Conservation (phyloP, 2,888 invertebrate species). For the Malthinus flaveolus region DNA sequence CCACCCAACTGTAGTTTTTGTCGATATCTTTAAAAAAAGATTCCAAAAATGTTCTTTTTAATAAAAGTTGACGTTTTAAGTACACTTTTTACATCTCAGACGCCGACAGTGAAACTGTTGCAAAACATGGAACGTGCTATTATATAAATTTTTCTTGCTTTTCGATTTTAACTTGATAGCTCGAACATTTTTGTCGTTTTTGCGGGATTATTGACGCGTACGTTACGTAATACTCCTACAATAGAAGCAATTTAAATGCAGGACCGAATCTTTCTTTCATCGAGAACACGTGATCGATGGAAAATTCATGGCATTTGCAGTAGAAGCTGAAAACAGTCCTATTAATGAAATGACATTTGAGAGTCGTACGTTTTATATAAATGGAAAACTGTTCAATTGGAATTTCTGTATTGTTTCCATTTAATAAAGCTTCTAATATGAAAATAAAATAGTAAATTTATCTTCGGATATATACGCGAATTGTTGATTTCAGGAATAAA, state of each 20-base stretch:
- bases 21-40: too few relatives aligned
- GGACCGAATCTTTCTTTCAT: slow-evolving; percentile 30
- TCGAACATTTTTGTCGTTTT: slow-evolving; percentile 23
- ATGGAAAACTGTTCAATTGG: slow-evolving; percentile 6
- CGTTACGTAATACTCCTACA: slow-evolving; percentile 28
- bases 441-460: too few relatives aligned
- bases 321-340: slow-evolving; percentile 12
- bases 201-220: slow-evolving; percentile 24
- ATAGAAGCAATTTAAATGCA: slow-evolving; percentile 31
- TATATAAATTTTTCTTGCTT: slow-evolving; percentile 17
- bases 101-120: background rate
- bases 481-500: background rate
- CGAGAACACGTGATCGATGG: slow-evolving; percentile 29
- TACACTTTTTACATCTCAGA: too few relatives aligned
- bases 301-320: slow-evolving; percentile 29
- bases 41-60: too few relatives aligned
- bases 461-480: too few relatives aligned
- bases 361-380: slow-evolving; percentile 15
- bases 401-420: too few relatives aligned
- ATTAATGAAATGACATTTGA: slow-evolving; percentile 29
- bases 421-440: too few relatives aligned
- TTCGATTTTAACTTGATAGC: slow-evolving; percentile 20
- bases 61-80: too few relatives aligned
- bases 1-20: too few relatives aligned
- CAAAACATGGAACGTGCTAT: slow-evolving; percentile 15